phyloP scores from a whole-genome alignment of 2,888 invertebrate species.

The Venusia cambrica region DNA sequence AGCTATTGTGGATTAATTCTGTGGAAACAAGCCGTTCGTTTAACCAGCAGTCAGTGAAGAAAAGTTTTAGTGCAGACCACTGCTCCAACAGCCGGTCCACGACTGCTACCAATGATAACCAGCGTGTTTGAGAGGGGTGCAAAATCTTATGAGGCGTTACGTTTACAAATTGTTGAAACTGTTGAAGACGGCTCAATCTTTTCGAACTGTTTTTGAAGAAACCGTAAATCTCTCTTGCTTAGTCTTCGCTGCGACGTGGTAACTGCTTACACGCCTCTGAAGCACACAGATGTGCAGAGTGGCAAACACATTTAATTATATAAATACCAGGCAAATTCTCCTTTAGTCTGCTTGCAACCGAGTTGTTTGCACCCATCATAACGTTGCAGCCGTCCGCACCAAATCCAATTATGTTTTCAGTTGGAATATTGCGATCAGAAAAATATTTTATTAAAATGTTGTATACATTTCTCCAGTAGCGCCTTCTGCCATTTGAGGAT shows the following conservation, averaged over 20 bases:
- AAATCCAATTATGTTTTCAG: conserved; percentile 9
- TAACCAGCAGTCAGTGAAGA: conserved; percentile 3
- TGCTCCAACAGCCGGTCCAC: conserved; percentile 7
- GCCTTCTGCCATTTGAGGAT: too few relatives aligned
- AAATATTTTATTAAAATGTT: too few relatives aligned
- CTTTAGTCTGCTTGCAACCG: conserved; percentile 6
- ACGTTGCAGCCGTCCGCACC: conserved; percentile 8
- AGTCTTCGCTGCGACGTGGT: conserved; percentile 8
- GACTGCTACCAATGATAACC: conserved; percentile 10
- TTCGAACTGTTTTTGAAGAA: conserved; percentile 10
- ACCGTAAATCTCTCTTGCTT: conserved; percentile 6
- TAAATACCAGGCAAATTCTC: background rate
- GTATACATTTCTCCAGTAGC: too few relatives aligned
- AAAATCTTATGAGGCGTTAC: conserved; percentile 7
- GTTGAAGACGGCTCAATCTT: background rate
- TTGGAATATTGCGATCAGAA: background rate
- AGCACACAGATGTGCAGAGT: conserved; percentile 5
- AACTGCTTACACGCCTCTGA: conserved; percentile 10
- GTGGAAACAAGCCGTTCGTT: conserved; percentile 3
- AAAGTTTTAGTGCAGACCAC: conserved; percentile 6
- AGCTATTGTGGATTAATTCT: background rate
- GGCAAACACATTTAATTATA: conserved; percentile 10
- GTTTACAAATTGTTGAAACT: conserved; percentile 6
- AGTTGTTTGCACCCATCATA: conserved; percentile 10
- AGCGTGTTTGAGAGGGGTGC: conserved; percentile 10